A percentile compares a stretch with the other conserved stretches of the same genome.
Evolutionary conservation across 64 coral and sea anemone genomes (phyloP).

Genomic region (Stichodactyla helianthus): DNA sequence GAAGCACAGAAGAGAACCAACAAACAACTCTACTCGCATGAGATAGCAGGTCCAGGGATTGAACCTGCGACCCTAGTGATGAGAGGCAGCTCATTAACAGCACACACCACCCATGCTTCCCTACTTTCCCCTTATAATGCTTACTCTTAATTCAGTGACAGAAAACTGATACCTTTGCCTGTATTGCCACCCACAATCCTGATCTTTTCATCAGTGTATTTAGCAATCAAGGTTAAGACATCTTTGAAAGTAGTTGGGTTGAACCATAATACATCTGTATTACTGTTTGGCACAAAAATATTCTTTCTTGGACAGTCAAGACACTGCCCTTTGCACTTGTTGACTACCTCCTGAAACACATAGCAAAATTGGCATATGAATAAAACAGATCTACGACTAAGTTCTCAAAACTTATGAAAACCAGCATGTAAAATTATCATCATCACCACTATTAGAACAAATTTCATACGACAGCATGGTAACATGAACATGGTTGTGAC

Average conservation of each 20-base stretch:
- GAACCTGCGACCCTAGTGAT: no score
- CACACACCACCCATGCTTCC: no score
- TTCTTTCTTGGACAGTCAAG: constrained; percentile 61
- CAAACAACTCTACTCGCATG: no score
- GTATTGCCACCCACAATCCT: constrained; percentile 76
- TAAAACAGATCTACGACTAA: background rate
- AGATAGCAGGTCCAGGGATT: no score
- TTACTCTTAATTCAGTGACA: background rate
- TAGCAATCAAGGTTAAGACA: constrained; percentile 57
- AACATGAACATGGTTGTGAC: no score
- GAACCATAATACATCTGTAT: constrained; percentile 46
- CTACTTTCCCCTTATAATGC: background rate
- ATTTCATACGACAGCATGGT: no score
- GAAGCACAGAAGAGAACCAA: no score
- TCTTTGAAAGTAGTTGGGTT: constrained; percentile 52
- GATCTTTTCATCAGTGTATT: constrained; percentile 40
- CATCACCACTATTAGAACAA: background rate
- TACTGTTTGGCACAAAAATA: background rate
- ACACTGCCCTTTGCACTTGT: constrained; percentile 23
- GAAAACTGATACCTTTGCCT: constrained; percentile 14
- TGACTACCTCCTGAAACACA: background rate
- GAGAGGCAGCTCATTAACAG: no score
- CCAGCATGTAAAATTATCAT: background rate
- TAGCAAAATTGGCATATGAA: background rate
- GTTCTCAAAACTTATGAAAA: background rate